These are phyloP conservation scores for Furcula furcula DNA, from an alignment of 2,888 invertebrate species.

Conservation along the genomic window DNA sequence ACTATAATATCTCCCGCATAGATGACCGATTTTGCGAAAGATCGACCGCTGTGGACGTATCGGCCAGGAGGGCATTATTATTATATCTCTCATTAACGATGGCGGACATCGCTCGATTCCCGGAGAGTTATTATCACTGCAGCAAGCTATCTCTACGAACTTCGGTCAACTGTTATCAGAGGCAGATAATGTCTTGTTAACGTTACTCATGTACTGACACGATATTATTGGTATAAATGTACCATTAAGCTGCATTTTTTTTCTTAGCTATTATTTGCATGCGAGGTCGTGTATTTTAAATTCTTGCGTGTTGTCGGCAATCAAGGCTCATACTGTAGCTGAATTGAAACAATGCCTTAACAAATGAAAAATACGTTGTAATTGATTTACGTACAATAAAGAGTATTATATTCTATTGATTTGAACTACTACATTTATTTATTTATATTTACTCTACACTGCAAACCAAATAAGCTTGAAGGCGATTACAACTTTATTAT, in stretches of 20 bases:
- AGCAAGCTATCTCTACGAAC: constrained; percentile 35
- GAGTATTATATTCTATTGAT: no score
- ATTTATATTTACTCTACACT: no score
- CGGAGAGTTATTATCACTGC: constrained; percentile 3
- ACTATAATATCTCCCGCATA: no score
- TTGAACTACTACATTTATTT: no score
- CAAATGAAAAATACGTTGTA: not conserved
- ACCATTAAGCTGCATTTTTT: constrained; percentile 9
- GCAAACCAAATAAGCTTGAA: no score
- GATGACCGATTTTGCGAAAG: no score
- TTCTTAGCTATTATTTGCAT: constrained; percentile 12
- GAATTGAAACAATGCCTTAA: not conserved
- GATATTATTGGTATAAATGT: constrained; percentile 32
- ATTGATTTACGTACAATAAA: not conserved
- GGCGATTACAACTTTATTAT: no score
- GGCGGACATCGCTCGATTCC: not conserved
- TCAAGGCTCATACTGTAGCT: constrained; percentile 1
- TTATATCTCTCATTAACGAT: no score
- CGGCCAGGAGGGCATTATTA: no score
- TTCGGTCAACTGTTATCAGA: constrained; percentile 49
- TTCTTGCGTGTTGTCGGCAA: not conserved
- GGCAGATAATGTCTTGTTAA: constrained; percentile 36
- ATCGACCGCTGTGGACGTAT: no score
- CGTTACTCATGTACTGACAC: no score
- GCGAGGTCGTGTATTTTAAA: constrained; percentile 12